Conservation (phyloP, 2,888 invertebrate genomes). For the Leptothorax acervorum region DNA sequence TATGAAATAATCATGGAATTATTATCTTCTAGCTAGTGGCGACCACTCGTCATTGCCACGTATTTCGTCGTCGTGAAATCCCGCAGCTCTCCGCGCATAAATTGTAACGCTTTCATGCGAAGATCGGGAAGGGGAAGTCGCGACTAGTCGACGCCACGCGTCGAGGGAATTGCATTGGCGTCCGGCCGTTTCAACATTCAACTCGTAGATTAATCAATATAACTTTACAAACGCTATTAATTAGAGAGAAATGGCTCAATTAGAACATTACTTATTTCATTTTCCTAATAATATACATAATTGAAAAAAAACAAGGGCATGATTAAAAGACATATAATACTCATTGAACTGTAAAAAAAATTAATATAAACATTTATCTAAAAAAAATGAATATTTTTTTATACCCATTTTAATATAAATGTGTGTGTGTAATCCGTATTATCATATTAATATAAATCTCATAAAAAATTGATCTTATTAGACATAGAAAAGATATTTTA, state of each 20-base stretch:
- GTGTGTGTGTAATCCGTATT: too few species aligned
- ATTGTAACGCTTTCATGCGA: not conserved
- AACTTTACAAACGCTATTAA: not conserved
- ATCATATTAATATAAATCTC: not conserved
- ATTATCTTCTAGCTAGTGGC: slow-evolving; percentile 65
- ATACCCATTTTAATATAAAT: too few species aligned
- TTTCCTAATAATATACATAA: not conserved
- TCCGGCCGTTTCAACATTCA: not conserved
- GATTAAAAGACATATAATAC: not conserved
- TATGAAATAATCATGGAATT: slow-evolving; percentile 84
- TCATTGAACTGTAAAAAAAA: not conserved
- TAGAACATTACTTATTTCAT: not conserved
- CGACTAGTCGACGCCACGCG: slow-evolving; percentile 6
- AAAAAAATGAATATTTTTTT: too few species aligned
- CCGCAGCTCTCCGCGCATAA: slow-evolving; percentile 61
- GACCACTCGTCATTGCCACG: slow-evolving; percentile 46
- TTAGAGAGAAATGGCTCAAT: not conserved
- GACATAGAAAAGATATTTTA: not conserved
- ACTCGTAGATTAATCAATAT: not conserved
- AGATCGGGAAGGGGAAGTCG: not conserved
- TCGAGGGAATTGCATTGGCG: slow-evolving; percentile 17
- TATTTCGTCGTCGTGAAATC: slow-evolving; percentile 49
- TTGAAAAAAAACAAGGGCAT: not conserved
- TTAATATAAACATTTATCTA: too few species aligned
- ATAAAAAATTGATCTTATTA: not conserved